Conservation (phyloP, 2,888 invertebrate genomes). For the Loripinus fragilis region DNA sequence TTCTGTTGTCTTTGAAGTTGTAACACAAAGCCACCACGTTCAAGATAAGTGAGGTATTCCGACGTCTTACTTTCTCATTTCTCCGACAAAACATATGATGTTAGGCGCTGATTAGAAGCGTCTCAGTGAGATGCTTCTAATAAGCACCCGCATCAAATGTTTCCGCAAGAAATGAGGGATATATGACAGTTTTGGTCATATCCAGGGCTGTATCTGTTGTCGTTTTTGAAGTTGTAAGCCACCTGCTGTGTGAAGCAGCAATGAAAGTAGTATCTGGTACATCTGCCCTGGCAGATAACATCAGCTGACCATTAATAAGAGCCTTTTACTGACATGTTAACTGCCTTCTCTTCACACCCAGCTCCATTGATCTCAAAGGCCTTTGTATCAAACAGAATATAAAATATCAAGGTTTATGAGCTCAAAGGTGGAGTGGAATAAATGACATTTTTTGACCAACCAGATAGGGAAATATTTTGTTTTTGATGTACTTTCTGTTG, state of each 20-base stretch:
- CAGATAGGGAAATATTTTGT: conserved; percentile 18
- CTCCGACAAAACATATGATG: too few species aligned
- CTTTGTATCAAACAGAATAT: conserved; percentile 18
- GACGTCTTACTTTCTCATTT: too few species aligned
- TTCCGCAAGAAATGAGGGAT: too few species aligned
- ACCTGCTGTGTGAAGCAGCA: conserved; percentile 1
- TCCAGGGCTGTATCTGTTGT: conserved; percentile 1
- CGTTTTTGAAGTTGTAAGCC: neutral
- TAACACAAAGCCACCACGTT: too few species aligned
- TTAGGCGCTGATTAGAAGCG: too few species aligned
- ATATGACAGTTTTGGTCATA: too few species aligned
- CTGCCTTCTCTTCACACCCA: conserved; percentile 2
- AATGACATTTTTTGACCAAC: conserved; percentile 16
- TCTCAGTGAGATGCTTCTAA: too few species aligned
- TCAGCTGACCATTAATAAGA: conserved; percentile 19
- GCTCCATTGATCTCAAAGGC: conserved; percentile 14
- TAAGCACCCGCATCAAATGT: too few species aligned
- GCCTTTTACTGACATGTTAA: conserved; percentile 20
- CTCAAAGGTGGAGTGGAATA: neutral
- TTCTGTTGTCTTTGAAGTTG: too few species aligned
- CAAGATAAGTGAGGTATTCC: too few species aligned
- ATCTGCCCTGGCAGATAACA: neutral
- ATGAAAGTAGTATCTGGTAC: conserved; percentile 1
- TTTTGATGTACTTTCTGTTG: conserved; percentile 7
- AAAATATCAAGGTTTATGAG: conserved; percentile 19